These are phyloP conservation scores for Cherax quadricarinatus DNA, from an alignment of 1,140 invertebrate genomes.

Conservation along the genomic window DNA sequence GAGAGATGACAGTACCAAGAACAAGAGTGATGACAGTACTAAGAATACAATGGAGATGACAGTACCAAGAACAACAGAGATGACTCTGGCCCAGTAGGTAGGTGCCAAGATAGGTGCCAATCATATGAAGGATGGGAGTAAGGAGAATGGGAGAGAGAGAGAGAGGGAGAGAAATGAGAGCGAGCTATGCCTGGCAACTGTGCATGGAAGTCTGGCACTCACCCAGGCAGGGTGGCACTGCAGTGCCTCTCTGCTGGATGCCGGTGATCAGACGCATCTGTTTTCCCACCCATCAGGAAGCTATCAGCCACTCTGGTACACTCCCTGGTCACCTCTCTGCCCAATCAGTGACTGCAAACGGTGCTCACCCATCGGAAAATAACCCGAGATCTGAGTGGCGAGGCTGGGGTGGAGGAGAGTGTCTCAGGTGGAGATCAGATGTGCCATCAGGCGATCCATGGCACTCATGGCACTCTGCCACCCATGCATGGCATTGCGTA, in stretches of 20 bases:
- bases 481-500: slow-evolving; percentile 1
- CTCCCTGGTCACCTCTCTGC: too few species aligned
- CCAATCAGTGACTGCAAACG: background rate
- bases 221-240: background rate
- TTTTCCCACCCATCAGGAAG: background rate
- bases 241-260: slow-evolving; percentile 30
- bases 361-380: background rate
- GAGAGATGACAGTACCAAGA: background rate
- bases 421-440: background rate
- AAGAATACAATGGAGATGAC: too few species aligned
- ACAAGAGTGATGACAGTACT: too few species aligned
- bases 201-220: background rate
- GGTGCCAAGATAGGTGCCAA: background rate
- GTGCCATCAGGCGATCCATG: background rate
- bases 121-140: background rate
- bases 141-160: background rate
- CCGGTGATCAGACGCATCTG: slow-evolving; percentile 25
- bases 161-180: background rate
- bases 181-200: background rate
- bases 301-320: background rate
- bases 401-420: background rate
- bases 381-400: background rate
- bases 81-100: background rate
- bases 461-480: background rate
- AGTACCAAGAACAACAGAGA: background rate